These are phyloP conservation scores for Pontoporia blainvillei DNA, from an alignment of 2,113 vertebrate genomes.

Conservation along the genomic window DNA sequence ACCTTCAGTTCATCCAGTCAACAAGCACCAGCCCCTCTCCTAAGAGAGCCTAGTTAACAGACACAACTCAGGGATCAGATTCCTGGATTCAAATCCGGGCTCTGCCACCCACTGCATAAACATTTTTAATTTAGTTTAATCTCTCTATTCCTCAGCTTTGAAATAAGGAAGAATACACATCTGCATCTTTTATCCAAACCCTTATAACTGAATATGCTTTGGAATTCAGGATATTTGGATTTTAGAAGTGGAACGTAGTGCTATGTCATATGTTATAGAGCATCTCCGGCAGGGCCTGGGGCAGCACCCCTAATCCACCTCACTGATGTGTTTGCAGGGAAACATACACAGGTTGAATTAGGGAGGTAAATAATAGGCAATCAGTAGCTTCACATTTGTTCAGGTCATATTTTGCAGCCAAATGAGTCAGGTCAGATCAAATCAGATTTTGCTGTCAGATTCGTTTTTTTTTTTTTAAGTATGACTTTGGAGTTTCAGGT, in stretches of 20 bases:
- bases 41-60: fast-evolving
- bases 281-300: not conserved
- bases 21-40: not conserved
- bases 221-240: not conserved
- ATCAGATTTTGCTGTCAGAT: not conserved
- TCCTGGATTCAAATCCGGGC: not conserved
- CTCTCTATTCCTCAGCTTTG: not conserved
- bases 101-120: not conserved
- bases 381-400: not conserved
- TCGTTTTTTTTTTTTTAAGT: not conserved
- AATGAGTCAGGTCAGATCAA: not conserved
- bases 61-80: too few species aligned
- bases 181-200: not conserved
- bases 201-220: not conserved
- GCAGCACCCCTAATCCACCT: not conserved
- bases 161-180: not conserved
- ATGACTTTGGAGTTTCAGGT: not conserved
- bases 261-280: fast-evolving
- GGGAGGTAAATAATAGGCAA: not conserved
- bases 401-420: not conserved
- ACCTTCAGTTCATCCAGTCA: not conserved
- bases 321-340: not conserved
- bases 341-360: not conserved
- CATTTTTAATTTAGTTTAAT: not conserved
- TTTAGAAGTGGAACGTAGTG: not conserved